Conservation (phyloP, 2,113 vertebrate genomes). For the Barnardius zonarius region DNA sequence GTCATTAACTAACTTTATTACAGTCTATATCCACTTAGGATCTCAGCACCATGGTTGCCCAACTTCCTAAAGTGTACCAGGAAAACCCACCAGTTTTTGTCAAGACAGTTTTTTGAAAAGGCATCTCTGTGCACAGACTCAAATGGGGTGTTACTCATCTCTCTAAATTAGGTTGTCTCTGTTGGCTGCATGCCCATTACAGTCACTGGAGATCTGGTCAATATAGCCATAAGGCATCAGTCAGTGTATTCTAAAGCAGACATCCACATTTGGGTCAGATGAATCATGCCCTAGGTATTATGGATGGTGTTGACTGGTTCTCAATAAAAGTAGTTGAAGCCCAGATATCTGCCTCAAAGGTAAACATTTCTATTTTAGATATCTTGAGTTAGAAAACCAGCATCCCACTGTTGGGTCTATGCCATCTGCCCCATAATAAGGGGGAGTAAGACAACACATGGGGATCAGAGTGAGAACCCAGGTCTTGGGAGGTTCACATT, state of each 20-base stretch:
- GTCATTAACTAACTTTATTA: neutral
- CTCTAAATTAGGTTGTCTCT: constrained; percentile 33
- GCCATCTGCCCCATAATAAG: neutral
- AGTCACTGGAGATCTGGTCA: neutral
- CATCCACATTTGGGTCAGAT: constrained; percentile 11
- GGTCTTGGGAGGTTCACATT: neutral
- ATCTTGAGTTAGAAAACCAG: neutral
- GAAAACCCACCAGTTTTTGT: neutral
- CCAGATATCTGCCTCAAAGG: neutral
- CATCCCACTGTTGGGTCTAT: neutral
- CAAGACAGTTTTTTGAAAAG: neutral
- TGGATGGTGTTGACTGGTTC: neutral
- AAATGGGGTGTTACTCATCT: constrained; percentile 10
- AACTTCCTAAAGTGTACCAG: neutral
- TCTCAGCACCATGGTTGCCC: neutral
- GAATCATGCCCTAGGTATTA: neutral
- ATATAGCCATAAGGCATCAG: constrained; percentile 31
- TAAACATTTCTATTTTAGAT: neutral
- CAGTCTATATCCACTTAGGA: neutral
- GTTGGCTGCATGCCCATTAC: neutral
- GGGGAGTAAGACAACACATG: neutral
- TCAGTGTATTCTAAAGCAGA: constrained; percentile 24
- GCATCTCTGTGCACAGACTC: neutral
- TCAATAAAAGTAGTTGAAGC: neutral
- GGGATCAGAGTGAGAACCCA: neutral